Conservation (phyloP, 2,113 vertebrate species). For the Elephantulus edwardii region DNA sequence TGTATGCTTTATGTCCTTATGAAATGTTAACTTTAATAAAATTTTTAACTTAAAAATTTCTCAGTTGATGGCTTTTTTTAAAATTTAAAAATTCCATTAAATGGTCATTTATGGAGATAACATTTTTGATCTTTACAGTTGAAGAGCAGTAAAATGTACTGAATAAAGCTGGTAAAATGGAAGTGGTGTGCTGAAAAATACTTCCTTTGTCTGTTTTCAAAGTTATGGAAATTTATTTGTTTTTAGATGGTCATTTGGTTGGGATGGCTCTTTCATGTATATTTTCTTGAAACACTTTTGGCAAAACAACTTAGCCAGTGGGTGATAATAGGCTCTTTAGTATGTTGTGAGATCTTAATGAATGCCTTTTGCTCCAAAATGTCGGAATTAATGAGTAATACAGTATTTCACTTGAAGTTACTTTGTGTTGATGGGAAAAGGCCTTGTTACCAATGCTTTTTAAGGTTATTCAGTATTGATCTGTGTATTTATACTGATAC, state of each 20-base stretch:
- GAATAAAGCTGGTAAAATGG: conserved; percentile 69
- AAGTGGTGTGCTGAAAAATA: conserved; percentile 68
- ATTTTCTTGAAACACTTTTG: conserved; percentile 56
- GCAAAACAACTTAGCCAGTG: background rate
- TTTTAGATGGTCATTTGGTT: conserved; percentile 41
- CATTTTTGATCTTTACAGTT: conserved; percentile 63
- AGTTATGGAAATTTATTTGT: conserved; percentile 30
- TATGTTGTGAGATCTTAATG: conserved; percentile 23
- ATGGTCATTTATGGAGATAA: conserved; percentile 63
- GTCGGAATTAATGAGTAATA: background rate
- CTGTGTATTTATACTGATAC: conserved; percentile 26
- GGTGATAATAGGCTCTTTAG: conserved; percentile 32
- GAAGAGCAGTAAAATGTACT: conserved; percentile 67
- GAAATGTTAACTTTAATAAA: conserved; percentile 85
- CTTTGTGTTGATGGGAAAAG: conserved; percentile 43
- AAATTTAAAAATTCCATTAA: conserved; percentile 65
- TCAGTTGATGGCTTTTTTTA: conserved; percentile 80
- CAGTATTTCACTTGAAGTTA: background rate
- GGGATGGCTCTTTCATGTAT: conserved; percentile 66
- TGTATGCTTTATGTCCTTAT: conserved; percentile 79
- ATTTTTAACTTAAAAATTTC: conserved; percentile 81
- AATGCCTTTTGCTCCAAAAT: background rate
- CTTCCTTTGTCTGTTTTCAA: conserved; percentile 41
- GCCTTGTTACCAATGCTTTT: background rate
- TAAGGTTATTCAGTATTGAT: conserved; percentile 31